phyloP scores from a whole-genome alignment of 1,140 invertebrate genomes.

The Anoplolepis gracilipes region DNA sequence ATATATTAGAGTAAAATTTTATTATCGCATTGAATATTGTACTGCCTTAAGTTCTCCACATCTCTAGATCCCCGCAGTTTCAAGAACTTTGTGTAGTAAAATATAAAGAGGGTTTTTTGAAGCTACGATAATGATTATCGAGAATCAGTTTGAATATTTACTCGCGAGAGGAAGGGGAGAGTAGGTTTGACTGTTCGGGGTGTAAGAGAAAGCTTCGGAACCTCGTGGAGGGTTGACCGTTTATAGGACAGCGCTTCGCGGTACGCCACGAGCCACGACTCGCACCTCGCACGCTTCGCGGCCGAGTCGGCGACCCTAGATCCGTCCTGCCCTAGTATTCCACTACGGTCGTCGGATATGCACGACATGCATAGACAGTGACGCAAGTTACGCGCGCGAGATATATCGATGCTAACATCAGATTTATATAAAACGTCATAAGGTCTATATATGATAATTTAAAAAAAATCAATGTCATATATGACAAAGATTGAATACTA shows the following conservation, averaged over 20 bases:
- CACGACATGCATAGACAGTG: constrained; percentile 54
- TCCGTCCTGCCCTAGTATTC: constrained; percentile 64
- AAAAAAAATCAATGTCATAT: not conserved
- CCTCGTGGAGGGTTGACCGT: constrained; percentile 10
- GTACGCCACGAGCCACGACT: constrained; percentile 36
- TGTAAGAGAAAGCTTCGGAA: constrained; percentile 60
- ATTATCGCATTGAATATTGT: not conserved
- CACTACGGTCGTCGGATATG: constrained; percentile 57
- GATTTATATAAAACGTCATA: not conserved
- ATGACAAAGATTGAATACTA: not conserved
- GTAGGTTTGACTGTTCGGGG: not conserved
- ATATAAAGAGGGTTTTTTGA: constrained; percentile 8
- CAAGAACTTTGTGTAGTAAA: not conserved
- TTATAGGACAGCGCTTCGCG: constrained; percentile 58
- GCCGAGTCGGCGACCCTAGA: constrained; percentile 62
- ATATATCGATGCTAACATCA: not conserved
- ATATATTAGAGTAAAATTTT: not conserved
- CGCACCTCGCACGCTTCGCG: constrained; percentile 20
- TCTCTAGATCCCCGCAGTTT: not conserved
- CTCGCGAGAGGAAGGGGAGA: not conserved
- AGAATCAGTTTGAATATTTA: constrained; percentile 19
- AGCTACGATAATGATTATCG: constrained; percentile 30
- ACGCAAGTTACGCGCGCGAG: not conserved
- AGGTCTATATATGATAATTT: not conserved
- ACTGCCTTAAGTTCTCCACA: not conserved